Evolutionary conservation across 2,113 vertebrate genomes (phyloP), one percentile per base, ranked within the genome.

Genomic region (Aramus guarauna): DNA sequence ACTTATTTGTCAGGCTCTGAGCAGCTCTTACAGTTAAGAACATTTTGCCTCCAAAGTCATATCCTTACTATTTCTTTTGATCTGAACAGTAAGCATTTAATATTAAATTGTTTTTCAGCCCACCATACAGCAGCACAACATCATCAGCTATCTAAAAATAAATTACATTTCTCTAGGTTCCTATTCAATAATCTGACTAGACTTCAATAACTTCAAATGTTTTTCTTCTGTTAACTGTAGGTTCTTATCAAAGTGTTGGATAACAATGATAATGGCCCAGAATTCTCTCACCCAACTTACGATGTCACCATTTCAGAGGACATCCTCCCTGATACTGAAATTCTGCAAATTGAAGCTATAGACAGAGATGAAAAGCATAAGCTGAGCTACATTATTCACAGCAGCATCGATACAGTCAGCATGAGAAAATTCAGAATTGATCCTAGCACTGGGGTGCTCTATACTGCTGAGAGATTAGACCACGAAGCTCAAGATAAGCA

Each of bases 181-280:
- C 32, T 96, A 26, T 64, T 94, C 45, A 71, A 20, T 71, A 60
- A 55, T 74, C 68, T 63, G 22, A 48, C 63, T 66, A 85, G 37
- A 78, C 37, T 56, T 87, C 39, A 84, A 7, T 90, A 93, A 93
- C 50, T 80, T 80, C 10, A 22, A 68, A 71, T 58, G 59, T 90
- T 83, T 90, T 86, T 94, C 64, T 96, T 94, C 62, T 88, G 55
- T 92, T 88, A 88, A 96, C 93, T 94, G 8, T 82, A 99, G 99
- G 99, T 99, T 90, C 98, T 99, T 92, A 98, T 99, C 96, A 99
- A 97, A 79, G 98, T 99, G 43, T 89, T 99, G 96, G 99, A 99
- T 98, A 99, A 99, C 97, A 99, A 99, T 26, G 99, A 99, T 98
- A 99, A 99, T 1, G 98, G 98, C 48, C 99, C 99, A 8, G 97